A percentile compares a stretch with the other conserved stretches of the same genome.
Evolutionary conservation across 92 coral and sea anemone species (phyloP).

Genomic region (Chrysogorgia sp.): DNA sequence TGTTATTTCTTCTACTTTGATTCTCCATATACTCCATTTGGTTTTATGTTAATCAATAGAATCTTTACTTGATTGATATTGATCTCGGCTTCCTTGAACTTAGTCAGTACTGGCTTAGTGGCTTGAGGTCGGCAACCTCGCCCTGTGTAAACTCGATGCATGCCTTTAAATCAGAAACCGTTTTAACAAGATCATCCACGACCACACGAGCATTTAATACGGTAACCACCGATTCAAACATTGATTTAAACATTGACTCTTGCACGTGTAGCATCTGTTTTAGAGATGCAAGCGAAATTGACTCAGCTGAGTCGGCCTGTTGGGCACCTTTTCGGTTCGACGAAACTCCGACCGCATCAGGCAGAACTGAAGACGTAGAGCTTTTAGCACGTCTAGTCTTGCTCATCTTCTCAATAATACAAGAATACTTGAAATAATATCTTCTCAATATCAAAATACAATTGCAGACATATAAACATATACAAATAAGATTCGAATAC

Average conservation of each 20-base stretch:
- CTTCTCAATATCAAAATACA: no score
- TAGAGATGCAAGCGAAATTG: constrained; percentile 3
- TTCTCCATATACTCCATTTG: not conserved
- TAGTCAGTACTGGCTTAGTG: no score
- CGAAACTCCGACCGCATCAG: no score
- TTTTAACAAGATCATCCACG: constrained; percentile 41
- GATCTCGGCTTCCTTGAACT: not conserved
- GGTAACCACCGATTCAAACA: constrained; percentile 22
- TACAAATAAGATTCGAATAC: no score
- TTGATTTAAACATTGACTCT: constrained; percentile 21
- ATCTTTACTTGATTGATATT: not conserved
- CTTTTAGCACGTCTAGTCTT: no score
- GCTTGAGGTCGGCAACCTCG: constrained; percentile 19
- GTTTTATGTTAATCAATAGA: not conserved
- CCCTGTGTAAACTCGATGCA: constrained; percentile 41
- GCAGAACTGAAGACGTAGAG: no score
- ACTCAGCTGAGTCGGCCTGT: no score
- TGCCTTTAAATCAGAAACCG: constrained; percentile 31
- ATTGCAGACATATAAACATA: no score
- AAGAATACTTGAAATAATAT: no score
- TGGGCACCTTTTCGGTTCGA: no score
- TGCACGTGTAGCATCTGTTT: constrained; percentile 15
- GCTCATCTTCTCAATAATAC: no score
- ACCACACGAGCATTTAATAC: constrained; percentile 31
- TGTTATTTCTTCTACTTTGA: not conserved